Percentiles rank a stretch among this genome's conserved stretches.
phyloP scores from a whole-genome alignment of 2,888 invertebrate genomes.

The Zygogramma bicolorata region DNA sequence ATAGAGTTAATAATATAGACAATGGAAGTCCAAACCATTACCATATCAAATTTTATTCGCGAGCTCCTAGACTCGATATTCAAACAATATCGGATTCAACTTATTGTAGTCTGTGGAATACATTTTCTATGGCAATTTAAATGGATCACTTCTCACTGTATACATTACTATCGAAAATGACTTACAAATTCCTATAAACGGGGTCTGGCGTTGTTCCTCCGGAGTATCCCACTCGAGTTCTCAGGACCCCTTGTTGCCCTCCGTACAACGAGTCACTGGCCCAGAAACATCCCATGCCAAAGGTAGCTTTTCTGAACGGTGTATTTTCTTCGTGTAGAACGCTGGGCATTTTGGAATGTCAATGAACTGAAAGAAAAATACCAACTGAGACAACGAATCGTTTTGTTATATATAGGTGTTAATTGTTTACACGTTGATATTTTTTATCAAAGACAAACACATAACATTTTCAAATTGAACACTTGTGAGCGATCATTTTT shows the following conservation, averaged over 20 bases:
- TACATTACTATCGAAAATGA: conserved; percentile 45
- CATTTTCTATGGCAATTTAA: no score
- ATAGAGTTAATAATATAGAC: no score
- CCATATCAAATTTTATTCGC: no score
- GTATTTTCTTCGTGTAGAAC: conserved; percentile 75
- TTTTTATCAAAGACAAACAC: neutral
- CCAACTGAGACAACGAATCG: neutral
- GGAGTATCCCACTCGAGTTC: conserved; percentile 94
- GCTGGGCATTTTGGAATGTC: conserved; percentile 60
- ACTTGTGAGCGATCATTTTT: neutral
- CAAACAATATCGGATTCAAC: no score
- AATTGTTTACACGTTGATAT: neutral
- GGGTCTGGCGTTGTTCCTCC: conserved; percentile 87
- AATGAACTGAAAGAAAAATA: neutral
- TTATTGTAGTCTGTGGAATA: no score
- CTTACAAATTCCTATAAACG: conserved; percentile 88
- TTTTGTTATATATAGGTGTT: neutral
- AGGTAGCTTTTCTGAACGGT: conserved; percentile 81
- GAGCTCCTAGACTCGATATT: no score
- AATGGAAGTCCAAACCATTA: no score
- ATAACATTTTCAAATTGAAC: neutral
- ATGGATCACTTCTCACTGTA: neutral
- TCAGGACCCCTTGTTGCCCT: conserved; percentile 79
- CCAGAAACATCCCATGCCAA: conserved; percentile 97
- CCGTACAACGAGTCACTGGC: conserved; percentile 89